Base-by-base conservation (phyloP, 2,797 vertebrate species). In the Periparus ater region DNA sequence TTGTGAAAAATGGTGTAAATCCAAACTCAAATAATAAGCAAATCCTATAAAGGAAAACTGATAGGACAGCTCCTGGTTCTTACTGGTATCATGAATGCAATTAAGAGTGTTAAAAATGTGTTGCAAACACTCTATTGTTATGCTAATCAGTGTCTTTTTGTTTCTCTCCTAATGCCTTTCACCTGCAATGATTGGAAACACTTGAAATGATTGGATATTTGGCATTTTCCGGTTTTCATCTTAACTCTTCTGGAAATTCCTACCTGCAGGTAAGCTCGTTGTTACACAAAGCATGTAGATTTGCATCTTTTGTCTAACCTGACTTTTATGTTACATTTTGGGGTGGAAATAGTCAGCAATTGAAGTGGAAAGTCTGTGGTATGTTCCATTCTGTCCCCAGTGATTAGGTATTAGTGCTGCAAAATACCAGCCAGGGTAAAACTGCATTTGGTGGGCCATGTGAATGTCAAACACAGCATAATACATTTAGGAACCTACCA, bases 181-280 rank as follows among this genome's bases (percentile, higher is more conserved):
- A 85, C 81, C 95, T 95, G 66, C 15, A 18, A 92, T 96, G 95
- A 75, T 51, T 77, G 78, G 48, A 73, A 75, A 81, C 13, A 6
- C 62, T 73, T 60, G 11, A 53, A 88, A 94, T 63, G 15, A 66
- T 36, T 80, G 72, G n/a, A 29, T 89, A 74, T 90, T 66, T 67
- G 92, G 81, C 34, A 47, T 90, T 83, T 89, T 89, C 58, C 2
- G 8, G 45, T 90, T 57, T 54, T 91, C 60, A 36, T 92, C 65
- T 50, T 15, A 45, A 94, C 88, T 89, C 50, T 71, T 62, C n/a
- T 93, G 96, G 63, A 76, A 93, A 93, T 84, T 75, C 73, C 93
- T 77, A 51, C 62, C 79, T 68, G 62, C 96, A 98, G 97, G 97
- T 98, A 97, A 97, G 65, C 62, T 50, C 15, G 34, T 63, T 90